Evolutionary conservation across 2,888 invertebrate species (phyloP).

Genomic region (Aleiodes testaceus): DNA sequence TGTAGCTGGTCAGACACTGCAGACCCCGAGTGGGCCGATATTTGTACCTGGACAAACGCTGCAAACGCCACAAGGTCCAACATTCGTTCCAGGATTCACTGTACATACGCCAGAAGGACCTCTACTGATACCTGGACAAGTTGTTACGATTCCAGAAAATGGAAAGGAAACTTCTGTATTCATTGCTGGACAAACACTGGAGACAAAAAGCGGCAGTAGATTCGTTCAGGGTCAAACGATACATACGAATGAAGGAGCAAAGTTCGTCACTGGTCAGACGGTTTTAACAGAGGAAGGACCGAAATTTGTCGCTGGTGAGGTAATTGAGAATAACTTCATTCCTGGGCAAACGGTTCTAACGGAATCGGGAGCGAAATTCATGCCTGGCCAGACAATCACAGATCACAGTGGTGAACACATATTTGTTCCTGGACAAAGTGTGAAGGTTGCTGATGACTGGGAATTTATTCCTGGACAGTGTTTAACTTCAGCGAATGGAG

Average conservation of each 20-base stretch:
- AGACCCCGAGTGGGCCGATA: constrained; percentile 80
- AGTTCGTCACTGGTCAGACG: constrained; percentile 79
- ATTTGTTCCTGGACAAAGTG: constrained; percentile 80
- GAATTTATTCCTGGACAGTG: constrained; percentile 81
- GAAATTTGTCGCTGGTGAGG: constrained; percentile 78
- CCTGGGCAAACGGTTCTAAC: constrained; percentile 68
- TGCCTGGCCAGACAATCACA: constrained; percentile 79
- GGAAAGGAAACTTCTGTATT: constrained; percentile 77
- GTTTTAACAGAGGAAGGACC: constrained; percentile 78
- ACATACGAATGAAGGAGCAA: constrained; percentile 76
- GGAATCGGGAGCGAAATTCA: constrained; percentile 75
- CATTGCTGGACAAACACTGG: constrained; percentile 81
- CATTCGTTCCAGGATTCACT: constrained; percentile 84
- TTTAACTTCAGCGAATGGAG: constrained; percentile 75
- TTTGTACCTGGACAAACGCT: constrained; percentile 86
- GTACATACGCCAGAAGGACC: constrained; percentile 81
- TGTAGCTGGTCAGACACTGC: constrained; percentile 82
- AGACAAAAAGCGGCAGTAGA: constrained; percentile 75
- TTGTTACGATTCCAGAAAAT: constrained; percentile 74
- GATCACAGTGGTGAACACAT: constrained; percentile 77
- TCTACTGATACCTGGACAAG: constrained; percentile 82
- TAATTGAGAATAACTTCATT: constrained; percentile 71
- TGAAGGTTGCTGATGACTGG: constrained; percentile 75
- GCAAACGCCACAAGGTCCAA: constrained; percentile 79
- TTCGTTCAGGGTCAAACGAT: constrained; percentile 81